Evolutionary conservation across 1,140 invertebrate species (phyloP).

Genomic region (Littorina saxatilis): DNA sequence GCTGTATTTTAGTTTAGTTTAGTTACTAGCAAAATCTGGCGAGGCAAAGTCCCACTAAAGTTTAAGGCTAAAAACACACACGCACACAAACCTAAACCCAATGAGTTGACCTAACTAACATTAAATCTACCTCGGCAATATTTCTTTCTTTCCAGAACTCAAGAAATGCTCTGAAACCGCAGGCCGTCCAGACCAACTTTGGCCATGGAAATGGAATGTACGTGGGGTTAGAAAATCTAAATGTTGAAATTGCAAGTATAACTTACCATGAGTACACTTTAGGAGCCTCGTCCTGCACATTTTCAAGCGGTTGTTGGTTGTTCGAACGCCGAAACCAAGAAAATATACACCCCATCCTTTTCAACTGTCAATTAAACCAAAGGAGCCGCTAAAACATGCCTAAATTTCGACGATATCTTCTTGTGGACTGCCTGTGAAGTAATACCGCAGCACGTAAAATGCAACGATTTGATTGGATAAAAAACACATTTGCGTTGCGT

Average conservation of each 20-base stretch:
- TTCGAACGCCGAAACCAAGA: constrained; percentile 38
- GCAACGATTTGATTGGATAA: constrained; percentile 36
- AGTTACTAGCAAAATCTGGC: too few species aligned
- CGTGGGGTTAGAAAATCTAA: too few species aligned
- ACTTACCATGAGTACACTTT: constrained; percentile 50
- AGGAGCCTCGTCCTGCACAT: constrained; percentile 45
- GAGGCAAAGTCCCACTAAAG: too few species aligned
- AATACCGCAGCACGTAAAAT: constrained; percentile 30
- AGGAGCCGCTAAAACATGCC: constrained; percentile 24
- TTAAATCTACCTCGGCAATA: too few species aligned
- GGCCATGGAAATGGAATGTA: too few species aligned
- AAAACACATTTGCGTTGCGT: constrained; percentile 22
- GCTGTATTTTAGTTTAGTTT: too few species aligned
- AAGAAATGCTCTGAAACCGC: too few species aligned
- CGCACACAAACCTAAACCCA: too few species aligned
- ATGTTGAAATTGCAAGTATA: background rate
- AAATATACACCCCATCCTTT: constrained; percentile 52
- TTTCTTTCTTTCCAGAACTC: too few species aligned
- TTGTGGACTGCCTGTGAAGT: background rate
- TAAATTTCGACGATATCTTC: constrained; percentile 16
- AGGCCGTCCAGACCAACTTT: too few species aligned
- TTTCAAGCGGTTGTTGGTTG: constrained; percentile 38
- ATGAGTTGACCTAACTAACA: too few species aligned
- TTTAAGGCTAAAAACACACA: too few species aligned
- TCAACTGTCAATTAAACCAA: background rate